Evolutionary conservation across 2,113 vertebrate species (phyloP).

Genomic region (Urocolius indicus): DNA sequence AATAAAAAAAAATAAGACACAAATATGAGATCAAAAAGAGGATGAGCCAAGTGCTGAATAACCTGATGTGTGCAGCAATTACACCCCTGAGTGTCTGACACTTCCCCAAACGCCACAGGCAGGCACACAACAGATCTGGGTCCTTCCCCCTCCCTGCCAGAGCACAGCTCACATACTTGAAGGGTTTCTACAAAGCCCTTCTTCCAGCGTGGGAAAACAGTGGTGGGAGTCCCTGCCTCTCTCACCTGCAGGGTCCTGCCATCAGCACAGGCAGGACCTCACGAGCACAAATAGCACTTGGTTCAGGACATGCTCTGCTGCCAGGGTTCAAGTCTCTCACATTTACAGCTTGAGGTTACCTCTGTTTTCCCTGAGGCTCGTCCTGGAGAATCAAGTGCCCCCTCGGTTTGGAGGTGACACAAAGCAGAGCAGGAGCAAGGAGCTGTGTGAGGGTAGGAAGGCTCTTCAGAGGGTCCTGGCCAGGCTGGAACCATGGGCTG

Average conservation of each 20-base stretch:
- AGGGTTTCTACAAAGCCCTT: not conserved
- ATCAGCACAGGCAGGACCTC: not conserved
- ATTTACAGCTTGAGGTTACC: not conserved
- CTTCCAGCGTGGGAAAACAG: not conserved
- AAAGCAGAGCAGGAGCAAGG: too few species aligned
- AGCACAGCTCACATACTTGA: not conserved
- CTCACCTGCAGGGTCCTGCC: not conserved
- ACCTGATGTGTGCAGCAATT: constrained; percentile 32
- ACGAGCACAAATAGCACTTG: not conserved
- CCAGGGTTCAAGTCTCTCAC: fast-evolving
- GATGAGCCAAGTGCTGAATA: not conserved
- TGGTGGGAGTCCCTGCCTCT: not conserved
- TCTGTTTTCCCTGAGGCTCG: not conserved
- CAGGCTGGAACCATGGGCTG: too few species aligned
- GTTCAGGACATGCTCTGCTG: not conserved
- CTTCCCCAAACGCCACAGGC: not conserved
- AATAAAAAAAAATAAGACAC: constrained; percentile 33
- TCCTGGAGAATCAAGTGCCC: not conserved
- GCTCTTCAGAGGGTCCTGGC: too few species aligned
- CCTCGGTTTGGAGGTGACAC: too few species aligned
- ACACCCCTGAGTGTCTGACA: constrained; percentile 27
- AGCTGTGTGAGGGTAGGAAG: too few species aligned
- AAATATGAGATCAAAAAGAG: constrained; percentile 68
- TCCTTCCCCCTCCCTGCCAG: not conserved
- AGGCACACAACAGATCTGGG: not conserved